These are phyloP conservation scores for Dicycla oo DNA, from an alignment of 2,888 invertebrate genomes.

Conservation along the genomic window DNA sequence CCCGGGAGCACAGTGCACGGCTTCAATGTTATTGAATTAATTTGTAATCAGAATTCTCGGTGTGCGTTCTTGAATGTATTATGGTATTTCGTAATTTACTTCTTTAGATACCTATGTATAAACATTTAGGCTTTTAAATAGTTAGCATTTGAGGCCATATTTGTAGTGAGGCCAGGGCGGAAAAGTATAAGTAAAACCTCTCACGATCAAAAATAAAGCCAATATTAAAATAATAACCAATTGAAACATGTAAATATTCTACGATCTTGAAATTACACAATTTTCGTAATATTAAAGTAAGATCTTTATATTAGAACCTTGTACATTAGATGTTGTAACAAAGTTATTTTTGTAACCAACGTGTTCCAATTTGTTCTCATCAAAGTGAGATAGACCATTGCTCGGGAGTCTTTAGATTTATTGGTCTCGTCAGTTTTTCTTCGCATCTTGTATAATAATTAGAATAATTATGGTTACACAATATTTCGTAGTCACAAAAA, in stretches of 20 bases:
- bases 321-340: slow-evolving; percentile 25
- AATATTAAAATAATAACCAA: slow-evolving; percentile 29
- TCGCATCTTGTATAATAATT: slow-evolving; percentile 75
- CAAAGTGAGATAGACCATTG: slow-evolving; percentile 44
- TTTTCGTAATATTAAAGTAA: slow-evolving; percentile 28
- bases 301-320: slow-evolving; percentile 20
- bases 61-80: slow-evolving; percentile 86
- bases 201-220: slow-evolving; percentile 6
- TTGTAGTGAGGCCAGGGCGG: slow-evolving; percentile 2
- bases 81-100: slow-evolving; percentile 78
- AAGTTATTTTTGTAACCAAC: slow-evolving; percentile 46
- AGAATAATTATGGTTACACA: slow-evolving; percentile 81
- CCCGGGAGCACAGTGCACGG: slow-evolving; percentile 87
- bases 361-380: slow-evolving; percentile 42
- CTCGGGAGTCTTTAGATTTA: slow-evolving; percentile 31
- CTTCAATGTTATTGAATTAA: slow-evolving; percentile 89
- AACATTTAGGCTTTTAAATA: slow-evolving; percentile 70
- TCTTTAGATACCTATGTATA: slow-evolving; percentile 64
- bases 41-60: slow-evolving; percentile 89
- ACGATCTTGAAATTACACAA: slow-evolving; percentile 13
- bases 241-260: slow-evolving; percentile 22
- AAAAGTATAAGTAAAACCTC: slow-evolving; percentile 24
- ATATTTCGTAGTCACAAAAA: slow-evolving; percentile 84
- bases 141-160: slow-evolving; percentile 21
- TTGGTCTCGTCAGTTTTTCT: slow-evolving; percentile 56